Evolutionary conservation across 1,140 invertebrate species (phyloP).

Genomic region (Caenorhabditis brenneri): DNA sequence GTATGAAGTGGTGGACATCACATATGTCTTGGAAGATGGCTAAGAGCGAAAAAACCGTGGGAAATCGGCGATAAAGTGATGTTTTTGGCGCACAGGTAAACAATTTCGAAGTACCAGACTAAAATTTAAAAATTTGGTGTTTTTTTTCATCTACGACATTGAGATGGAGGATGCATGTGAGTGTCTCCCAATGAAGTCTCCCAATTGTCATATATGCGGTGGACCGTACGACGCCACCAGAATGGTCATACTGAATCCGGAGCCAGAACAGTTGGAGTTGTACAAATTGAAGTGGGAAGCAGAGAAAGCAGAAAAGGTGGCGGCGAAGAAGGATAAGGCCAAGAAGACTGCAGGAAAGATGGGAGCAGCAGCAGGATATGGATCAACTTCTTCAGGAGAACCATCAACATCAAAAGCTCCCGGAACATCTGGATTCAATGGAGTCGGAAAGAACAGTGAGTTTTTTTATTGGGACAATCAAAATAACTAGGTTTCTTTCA

Average conservation of each 20-base stretch:
- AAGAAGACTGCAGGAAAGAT: slow-evolving; percentile 79
- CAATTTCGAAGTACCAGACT: neutral
- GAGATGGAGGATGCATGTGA: slow-evolving; percentile 97
- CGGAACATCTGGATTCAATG: too few relatives aligned
- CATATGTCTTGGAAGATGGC: slow-evolving; percentile 85
- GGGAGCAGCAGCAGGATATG: too few relatives aligned
- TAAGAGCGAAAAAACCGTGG: slow-evolving; percentile 80
- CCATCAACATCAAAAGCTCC: too few relatives aligned
- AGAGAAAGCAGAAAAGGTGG: slow-evolving; percentile 74
- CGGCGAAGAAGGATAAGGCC: slow-evolving; percentile 35
- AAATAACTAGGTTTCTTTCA: neutral
- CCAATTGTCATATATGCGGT: slow-evolving; percentile 78
- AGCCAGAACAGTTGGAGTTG: slow-evolving; percentile 77
- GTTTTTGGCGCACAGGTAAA: slow-evolving; percentile 84
- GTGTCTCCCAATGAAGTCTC: too few relatives aligned
- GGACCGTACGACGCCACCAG: slow-evolving; percentile 80
- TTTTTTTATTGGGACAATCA: neutral
- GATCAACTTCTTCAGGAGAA: too few relatives aligned
- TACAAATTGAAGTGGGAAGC: slow-evolving; percentile 68
- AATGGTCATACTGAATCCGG: slow-evolving; percentile 85
- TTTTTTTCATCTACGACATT: slow-evolving; percentile 78
- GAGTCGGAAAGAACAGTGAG: slow-evolving; percentile 13
- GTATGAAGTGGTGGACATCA: slow-evolving; percentile 89
- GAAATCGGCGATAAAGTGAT: slow-evolving; percentile 94
- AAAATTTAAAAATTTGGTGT: too few relatives aligned